Percentiles rank a stretch among this genome's conserved stretches.
These are phyloP conservation scores for Ataeniobius toweri DNA, from an alignment of 2,797 vertebrate species.

Conservation along the genomic window DNA sequence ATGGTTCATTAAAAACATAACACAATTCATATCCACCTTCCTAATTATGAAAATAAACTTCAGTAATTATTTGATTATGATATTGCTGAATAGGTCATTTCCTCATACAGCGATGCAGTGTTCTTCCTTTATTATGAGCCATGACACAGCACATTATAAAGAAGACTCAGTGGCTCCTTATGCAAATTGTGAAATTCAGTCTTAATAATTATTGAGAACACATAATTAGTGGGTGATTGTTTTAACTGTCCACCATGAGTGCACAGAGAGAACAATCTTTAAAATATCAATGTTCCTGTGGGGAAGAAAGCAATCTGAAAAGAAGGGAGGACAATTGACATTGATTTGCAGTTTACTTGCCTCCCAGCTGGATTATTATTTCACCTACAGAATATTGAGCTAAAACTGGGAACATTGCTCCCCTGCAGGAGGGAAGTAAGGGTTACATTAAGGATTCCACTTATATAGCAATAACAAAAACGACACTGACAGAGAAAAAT, in stretches of 20 bases:
- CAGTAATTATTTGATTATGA: conserved; percentile 1
- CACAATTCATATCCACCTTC: conserved; percentile 1
- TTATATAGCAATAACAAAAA: background rate
- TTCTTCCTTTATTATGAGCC: conserved; percentile 4
- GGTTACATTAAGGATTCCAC: background rate
- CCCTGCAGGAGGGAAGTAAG: background rate
- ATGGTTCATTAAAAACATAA: conserved; percentile 18
- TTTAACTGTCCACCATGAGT: conserved; percentile 9
- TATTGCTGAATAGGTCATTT: conserved; percentile 38
- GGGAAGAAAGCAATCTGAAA: background rate
- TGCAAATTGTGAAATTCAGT: conserved; percentile 21
- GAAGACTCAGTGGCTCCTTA: conserved; percentile 43
- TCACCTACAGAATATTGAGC: conserved; percentile 4
- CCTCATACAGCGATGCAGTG: conserved; percentile 5
- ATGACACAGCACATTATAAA: conserved; percentile 13
- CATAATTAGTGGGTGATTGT: conserved; percentile 25
- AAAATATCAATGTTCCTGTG: conserved; percentile 8
- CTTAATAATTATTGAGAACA: conserved; percentile 60
- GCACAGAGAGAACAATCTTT: conserved; percentile 5
- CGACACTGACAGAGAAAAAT: background rate
- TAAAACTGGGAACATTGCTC: background rate
- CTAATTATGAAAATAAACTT: conserved; percentile 2
- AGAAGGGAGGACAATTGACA: background rate
- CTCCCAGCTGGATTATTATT: conserved; percentile 9
- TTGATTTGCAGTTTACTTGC: background rate